Conservation (phyloP, 2,797 vertebrate genomes). For the Spatula versicolor region DNA sequence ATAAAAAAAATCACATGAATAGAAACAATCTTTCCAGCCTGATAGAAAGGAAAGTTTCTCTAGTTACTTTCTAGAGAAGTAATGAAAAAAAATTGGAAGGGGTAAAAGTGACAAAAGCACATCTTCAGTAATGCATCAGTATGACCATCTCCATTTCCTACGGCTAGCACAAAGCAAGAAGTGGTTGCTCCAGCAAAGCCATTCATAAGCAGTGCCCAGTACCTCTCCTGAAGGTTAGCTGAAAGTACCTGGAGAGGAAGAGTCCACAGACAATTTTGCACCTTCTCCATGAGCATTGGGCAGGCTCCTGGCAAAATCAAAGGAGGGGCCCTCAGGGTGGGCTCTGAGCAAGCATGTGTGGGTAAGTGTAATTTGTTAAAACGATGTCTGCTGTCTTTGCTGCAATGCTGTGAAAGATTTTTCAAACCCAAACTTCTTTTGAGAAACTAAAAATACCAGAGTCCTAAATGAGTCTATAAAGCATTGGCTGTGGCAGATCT, state of each 20-base stretch:
- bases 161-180: not conserved
- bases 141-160: not conserved
- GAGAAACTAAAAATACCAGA: not conserved
- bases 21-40: not conserved
- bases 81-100: not conserved
- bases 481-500: not conserved
- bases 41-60: not conserved
- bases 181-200: not conserved
- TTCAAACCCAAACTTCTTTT: not conserved
- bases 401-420: not conserved
- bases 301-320: not conserved
- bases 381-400: not conserved
- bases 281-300: not conserved
- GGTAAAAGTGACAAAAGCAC: not conserved
- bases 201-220: not conserved
- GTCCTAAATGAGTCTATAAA: not conserved
- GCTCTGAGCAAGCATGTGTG: fast-evolving
- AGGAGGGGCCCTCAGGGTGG: not conserved
- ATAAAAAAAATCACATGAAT: fast-evolving
- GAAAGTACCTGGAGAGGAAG: not conserved
- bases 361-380: not conserved
- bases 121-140: not conserved
- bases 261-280: not conserved
- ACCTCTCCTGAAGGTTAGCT: not conserved
- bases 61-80: not conserved